A percentile compares a stretch with the other conserved stretches of the same genome.
These are phyloP conservation scores for Tangara arthus DNA, from an alignment of 2,797 vertebrate species.

Conservation along the genomic window DNA sequence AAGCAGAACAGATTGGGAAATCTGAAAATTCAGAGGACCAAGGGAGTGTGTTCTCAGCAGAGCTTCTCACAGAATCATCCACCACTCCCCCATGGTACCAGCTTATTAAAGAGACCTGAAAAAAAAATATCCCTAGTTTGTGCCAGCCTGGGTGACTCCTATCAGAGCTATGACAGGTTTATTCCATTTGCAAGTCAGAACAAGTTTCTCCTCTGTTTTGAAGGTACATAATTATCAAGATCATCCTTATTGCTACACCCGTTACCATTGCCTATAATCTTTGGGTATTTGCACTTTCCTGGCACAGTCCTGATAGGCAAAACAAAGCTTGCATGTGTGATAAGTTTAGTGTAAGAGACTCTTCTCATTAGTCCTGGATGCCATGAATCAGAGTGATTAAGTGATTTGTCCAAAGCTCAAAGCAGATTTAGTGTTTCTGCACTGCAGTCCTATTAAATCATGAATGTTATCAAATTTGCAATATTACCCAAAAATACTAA, in stretches of 20 bases:
- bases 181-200: slow-evolving; percentile 59
- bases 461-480: background rate
- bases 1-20: background rate
- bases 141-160: slow-evolving; percentile 36
- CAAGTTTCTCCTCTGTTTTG: slow-evolving; percentile 48
- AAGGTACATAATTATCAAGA: slow-evolving; percentile 40
- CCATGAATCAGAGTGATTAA: background rate
- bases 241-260: slow-evolving; percentile 43
- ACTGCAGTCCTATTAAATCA: background rate
- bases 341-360: background rate
- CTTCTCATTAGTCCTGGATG: background rate
- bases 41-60: background rate
- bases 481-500: background rate
- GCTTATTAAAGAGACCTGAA: slow-evolving; percentile 4
- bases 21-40: background rate
- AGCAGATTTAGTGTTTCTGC: background rate
- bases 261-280: slow-evolving; percentile 26
- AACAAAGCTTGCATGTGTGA: slow-evolving; percentile 20
- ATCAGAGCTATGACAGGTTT: slow-evolving; percentile 53
- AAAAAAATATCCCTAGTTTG: background rate
- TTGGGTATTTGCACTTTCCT: slow-evolving; percentile 35
- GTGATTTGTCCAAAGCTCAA: background rate
- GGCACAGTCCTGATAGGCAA: background rate
- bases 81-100: background rate
- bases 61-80: background rate